Percentiles rank a stretch among this genome's conserved stretches.
phyloP scores from a whole-genome alignment of 2,888 invertebrate genomes.

The Drosophila basisetae region DNA sequence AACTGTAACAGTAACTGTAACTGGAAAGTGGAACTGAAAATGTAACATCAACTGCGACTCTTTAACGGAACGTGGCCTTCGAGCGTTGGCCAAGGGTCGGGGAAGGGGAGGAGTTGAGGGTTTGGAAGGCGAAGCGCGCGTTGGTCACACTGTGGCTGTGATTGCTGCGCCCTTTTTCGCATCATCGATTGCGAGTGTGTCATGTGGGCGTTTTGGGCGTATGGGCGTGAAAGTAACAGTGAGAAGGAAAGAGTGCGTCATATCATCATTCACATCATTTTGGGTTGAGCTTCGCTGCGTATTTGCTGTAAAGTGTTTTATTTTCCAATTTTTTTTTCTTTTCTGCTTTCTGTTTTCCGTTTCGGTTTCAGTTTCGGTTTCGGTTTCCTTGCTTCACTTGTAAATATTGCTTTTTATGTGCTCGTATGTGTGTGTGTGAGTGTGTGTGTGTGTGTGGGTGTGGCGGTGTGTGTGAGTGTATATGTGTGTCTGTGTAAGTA shows the following conservation, averaged over 20 bases:
- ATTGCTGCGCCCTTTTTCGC: slow-evolving; percentile 72
- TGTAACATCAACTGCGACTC: slow-evolving; percentile 15
- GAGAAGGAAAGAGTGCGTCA: neutral
- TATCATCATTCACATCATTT: slow-evolving; percentile 55
- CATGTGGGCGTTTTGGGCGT: neutral
- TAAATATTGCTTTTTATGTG: slow-evolving; percentile 23
- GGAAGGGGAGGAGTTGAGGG: neutral
- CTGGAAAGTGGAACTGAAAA: slow-evolving; percentile 21
- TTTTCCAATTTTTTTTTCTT: slow-evolving; percentile 50
- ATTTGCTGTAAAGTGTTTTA: slow-evolving; percentile 57
- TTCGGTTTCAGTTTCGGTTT: slow-evolving; percentile 2
- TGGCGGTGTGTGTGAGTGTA: too few species aligned
- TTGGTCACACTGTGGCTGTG: slow-evolving; percentile 48
- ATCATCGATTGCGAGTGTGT: slow-evolving; percentile 61
- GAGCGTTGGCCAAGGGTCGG: neutral
- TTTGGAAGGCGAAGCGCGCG: neutral
- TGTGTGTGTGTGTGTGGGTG: neutral
- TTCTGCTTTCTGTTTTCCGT: slow-evolving; percentile 19
- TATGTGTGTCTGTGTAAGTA: neutral
- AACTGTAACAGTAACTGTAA: slow-evolving; percentile 18
- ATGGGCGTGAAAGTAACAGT: neutral
- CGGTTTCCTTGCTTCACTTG: slow-evolving; percentile 6
- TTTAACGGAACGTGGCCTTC: slow-evolving; percentile 1
- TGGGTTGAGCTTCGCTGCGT: slow-evolving; percentile 48
- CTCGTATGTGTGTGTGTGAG: neutral